Percentiles rank a stretch among this genome's conserved stretches.
phyloP scores from a whole-genome alignment of 2,797 vertebrate genomes.

The Urosaurus nigricauda region DNA sequence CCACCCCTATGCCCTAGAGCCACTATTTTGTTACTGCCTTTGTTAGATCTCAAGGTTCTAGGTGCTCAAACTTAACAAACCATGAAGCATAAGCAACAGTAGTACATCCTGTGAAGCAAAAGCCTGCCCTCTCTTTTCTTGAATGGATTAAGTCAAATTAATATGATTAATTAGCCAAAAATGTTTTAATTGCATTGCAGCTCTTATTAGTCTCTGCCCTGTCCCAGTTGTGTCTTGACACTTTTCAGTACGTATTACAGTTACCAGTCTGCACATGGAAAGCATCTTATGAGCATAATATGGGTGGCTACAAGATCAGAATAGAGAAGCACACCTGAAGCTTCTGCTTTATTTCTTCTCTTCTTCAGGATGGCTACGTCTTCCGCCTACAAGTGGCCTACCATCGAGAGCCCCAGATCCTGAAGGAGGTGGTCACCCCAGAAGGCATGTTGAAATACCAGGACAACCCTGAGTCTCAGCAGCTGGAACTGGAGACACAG shows the following conservation, averaged over 20 bases:
- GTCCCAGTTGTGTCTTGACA: background rate
- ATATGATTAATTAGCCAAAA: background rate
- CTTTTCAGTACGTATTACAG: background rate
- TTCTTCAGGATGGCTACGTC: slow-evolving; percentile 87
- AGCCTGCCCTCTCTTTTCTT: background rate
- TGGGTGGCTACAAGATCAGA: background rate
- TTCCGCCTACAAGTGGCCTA: slow-evolving; percentile 94
- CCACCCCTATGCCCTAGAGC: too few species aligned
- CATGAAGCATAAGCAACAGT: too few species aligned
- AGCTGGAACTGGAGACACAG: slow-evolving; percentile 86
- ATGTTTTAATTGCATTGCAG: background rate
- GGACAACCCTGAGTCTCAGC: slow-evolving; percentile 89
- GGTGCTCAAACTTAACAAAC: too few species aligned
- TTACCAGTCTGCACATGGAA: too few species aligned
- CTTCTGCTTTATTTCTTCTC: background rate
- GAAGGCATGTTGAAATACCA: slow-evolving; percentile 89
- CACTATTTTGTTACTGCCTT: too few species aligned
- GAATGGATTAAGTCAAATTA: background rate
- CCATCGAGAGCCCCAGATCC: slow-evolving; percentile 91
- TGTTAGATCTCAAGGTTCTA: too few species aligned
- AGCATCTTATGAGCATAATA: too few species aligned
- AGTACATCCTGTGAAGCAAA: too few species aligned
- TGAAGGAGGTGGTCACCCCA: slow-evolving; percentile 86
- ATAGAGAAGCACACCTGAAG: background rate
- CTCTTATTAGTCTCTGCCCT: background rate